Evolutionary conservation across 2,888 invertebrate species (phyloP), one percentile per base, ranked within the genome.

Genomic region (Monoplex corrugatus): DNA sequence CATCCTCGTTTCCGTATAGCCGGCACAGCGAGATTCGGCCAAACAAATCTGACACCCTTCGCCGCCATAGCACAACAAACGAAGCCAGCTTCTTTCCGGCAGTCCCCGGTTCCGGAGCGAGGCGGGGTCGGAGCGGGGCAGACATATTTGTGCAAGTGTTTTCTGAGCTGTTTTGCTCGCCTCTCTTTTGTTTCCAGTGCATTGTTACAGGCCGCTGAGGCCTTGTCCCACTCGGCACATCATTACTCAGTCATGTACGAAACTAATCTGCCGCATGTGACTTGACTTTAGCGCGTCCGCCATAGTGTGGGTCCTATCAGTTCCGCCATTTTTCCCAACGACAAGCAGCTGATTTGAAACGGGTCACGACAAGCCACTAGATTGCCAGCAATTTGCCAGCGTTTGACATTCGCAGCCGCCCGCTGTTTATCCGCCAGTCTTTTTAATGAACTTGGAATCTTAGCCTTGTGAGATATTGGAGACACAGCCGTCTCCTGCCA

Each of bases 121-220:
- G 23, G 86, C 45, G 75, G 87, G 89, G 90, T 90, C 89, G 88
- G 68, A 23, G n/a, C 89, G 83, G 90, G 89, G 87, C 85, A 89
- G 87, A 57, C 80, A 40, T 90, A 87, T 91, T 90, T 90, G 86
- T 86, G 89, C 90, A 91, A 85, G 90, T 91, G 91, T 90, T 87
- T 87, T 87, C 45, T 28, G 63, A 57, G 50, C 50, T 40, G 32
- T 45, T 72, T 50, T 83, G 40, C 50, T 75, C 50, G 85, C 75
- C 72, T 84, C 84, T 85, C 85, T 89, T 87, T 89, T 84, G 89
- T 89, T 89, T 84, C 89, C 38, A 43, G 80, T 35, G 85, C 80
- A 89, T 89, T 87, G 89, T 87, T 89, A 87, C 87, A 85, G 57
- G 72, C 75, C 85, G 40, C 44, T 72, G 50, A 63, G 80, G 68